A percentile compares a stretch with the other conserved stretches of the same genome.
Conservation (phyloP, 2,797 vertebrate species). For the Typhlichthys eigenmanni region DNA sequence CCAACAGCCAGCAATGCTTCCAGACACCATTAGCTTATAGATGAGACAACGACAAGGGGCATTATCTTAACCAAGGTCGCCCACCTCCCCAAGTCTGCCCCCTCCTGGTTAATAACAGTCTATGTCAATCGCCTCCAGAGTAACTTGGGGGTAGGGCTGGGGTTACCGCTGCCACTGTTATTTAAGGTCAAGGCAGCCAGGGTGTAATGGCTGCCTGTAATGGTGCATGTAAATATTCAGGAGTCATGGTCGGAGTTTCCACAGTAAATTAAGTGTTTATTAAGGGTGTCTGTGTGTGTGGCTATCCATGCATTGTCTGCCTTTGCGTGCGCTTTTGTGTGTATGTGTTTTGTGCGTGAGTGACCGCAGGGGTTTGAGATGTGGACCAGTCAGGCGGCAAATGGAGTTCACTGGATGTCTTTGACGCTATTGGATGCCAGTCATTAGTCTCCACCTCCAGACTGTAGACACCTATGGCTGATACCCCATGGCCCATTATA, state of each 20-base stretch:
- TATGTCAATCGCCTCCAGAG: constrained; percentile 9
- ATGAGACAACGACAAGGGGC: constrained; percentile 61
- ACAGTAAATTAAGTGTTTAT: constrained; percentile 18
- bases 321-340: constrained; percentile 6
- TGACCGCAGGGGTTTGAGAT: constrained; percentile 3
- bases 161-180: background rate
- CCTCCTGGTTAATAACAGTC: constrained; percentile 57
- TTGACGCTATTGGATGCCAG: constrained; percentile 6
- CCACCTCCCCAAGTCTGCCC: constrained; percentile 57
- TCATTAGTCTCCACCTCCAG: constrained; percentile 3
- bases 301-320: constrained; percentile 20
- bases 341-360: constrained; percentile 1
- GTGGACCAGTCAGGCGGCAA: constrained; percentile 34
- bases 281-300: background rate
- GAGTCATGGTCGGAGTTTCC: constrained; percentile 42
- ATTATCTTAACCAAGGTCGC: constrained; percentile 64
- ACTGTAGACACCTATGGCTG: background rate
- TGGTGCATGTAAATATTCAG: constrained; percentile 38
- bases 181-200: constrained; percentile 56
- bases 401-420: constrained; percentile 37
- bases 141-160: background rate
- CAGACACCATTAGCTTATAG: constrained; percentile 66
- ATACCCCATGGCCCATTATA: background rate
- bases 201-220: constrained; percentile 38
- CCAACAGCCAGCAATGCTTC: constrained; percentile 37